Base-by-base conservation (phyloP, 2,797 vertebrate genomes). In the Borostomias antarcticus region DNA sequence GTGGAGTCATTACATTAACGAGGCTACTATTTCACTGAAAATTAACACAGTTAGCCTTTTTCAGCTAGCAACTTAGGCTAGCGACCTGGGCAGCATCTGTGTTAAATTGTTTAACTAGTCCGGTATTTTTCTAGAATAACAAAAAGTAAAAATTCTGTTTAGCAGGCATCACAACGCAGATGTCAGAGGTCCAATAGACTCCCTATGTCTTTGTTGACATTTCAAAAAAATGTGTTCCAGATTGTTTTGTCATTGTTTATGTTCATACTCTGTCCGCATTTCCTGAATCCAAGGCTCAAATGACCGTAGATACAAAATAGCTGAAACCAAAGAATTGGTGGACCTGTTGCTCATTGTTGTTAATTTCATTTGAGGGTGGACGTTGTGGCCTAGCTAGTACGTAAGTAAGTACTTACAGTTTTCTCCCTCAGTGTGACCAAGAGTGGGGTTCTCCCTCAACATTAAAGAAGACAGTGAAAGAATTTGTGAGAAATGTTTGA, bases 161-260 rank as follows among this genome's bases (percentile, higher is more conserved):
- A n/a, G n/a, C n/a, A n/a, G n/a, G n/a, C n/a, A n/a, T n/a, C n/a
- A n/a, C n/a, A n/a, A n/a, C n/a, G n/a, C n/a, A n/a, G n/a, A n/a
- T 47, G 71, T 30, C 68, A 67, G 25, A 8, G 59, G 62, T 69
- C 76, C 69, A 64, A 32, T 15, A 32, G 25, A 54, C 70, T 84
- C 70, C 73, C 66, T 68, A 69, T 66, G 75, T 77, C 80, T 77
- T 68, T 81, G 66, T 47, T 72, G 67, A 64, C 70, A 70, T 73
- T 81, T 68, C 43, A 68, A 74, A 73, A n/a, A 33, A 81, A 77
- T 58, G 70, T 75, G 71, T 19, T 64, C 73, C 70, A 57, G 62
- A 73, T 83, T 73, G 78, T 78, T 77, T 56, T 72, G 54, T 58
- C 35, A 57, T 25, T 69, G 72, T 64, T 83, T 75, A 47, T 57